Conservation (phyloP, 2,113 vertebrate species). For the Labeo catla region DNA sequence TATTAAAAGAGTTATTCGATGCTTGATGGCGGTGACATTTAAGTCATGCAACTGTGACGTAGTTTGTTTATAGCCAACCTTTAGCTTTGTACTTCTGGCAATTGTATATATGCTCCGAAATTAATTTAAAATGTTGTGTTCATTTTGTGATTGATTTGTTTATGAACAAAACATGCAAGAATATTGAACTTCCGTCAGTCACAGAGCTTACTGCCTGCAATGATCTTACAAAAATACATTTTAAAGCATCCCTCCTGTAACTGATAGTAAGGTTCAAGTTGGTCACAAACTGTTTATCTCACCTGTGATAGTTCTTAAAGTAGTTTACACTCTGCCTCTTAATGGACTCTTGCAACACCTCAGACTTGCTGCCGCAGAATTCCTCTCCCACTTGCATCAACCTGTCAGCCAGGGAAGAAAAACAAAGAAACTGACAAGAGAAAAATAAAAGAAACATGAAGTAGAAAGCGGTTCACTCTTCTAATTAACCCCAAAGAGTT, state of each 20-base stretch:
- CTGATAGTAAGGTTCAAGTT: background rate
- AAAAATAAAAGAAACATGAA: background rate
- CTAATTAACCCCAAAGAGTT: constrained; percentile 46
- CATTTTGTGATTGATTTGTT: background rate
- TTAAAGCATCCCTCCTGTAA: background rate
- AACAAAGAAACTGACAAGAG: background rate
- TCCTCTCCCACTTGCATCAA: constrained; percentile 98
- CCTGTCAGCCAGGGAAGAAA: constrained; percentile 67
- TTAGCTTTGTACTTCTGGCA: background rate
- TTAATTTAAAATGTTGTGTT: background rate
- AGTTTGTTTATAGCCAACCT: background rate
- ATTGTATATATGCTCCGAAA: background rate
- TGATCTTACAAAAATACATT: background rate
- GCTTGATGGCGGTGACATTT: background rate
- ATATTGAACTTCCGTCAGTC: background rate
- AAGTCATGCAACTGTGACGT: background rate
- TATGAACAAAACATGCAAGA: background rate
- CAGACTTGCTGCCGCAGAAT: constrained; percentile 96
- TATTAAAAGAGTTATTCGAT: background rate
- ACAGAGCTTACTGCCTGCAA: background rate
- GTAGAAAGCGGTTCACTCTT: background rate
- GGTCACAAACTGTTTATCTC: constrained; percentile 49
- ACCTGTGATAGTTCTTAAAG: constrained; percentile 99
- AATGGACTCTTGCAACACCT: constrained; percentile 97
- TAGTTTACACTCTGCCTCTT: constrained; percentile 97